Base-by-base conservation (phyloP, 30 jellyfish, hydroid and myxozoan species). In the Sanderia malayensis region DNA sequence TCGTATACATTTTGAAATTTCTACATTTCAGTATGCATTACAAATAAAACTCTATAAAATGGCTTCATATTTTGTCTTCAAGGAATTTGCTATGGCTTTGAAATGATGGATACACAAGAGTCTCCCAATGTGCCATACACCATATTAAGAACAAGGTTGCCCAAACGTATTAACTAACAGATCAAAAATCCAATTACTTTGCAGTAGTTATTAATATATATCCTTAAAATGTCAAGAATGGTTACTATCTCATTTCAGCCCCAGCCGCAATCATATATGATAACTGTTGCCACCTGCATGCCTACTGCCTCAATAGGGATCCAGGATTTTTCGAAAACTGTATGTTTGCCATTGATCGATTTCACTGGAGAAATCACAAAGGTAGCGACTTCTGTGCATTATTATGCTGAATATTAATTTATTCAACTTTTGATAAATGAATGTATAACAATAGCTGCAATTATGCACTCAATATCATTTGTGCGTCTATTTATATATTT, bases 121-220 rank as follows among this genome's bases (percentile, higher is more conserved):
- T 65, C 77, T 15, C 77, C 77, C 18, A 65, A 65, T 41, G 25
- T 65, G 20, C 77, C 77, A 2, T 65, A 31, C 25, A 65, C 77
- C 24, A 65, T 65, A 15, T 65, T 65, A 20, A 61, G 57, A 37
- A 65, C 62, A 18, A 61, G 58, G 27, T 28, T 65, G 33, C 44
- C 25, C 13, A 44, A 20, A 44, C 62, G 77, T 65, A 20, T 28
- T 49, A 2, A 49, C 19, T 49, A 49, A 49, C 64, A 26, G 23
- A 49, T 26, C 19, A 49, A 49, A 29, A 49, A 18, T 49, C 23
- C 29, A 29, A 18, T 49, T 49, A 49, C 23, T 29, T 49, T 49
- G 19, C 23, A 18, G 23, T 49, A 49, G 4, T 18, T 49, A 3
- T 49, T 29, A 18, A 29, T 49, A 49, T 18, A 49, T 2, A 49